Evolutionary conservation across 2,797 vertebrate genomes (phyloP).

Genomic region (Capromys pilorides): DNA sequence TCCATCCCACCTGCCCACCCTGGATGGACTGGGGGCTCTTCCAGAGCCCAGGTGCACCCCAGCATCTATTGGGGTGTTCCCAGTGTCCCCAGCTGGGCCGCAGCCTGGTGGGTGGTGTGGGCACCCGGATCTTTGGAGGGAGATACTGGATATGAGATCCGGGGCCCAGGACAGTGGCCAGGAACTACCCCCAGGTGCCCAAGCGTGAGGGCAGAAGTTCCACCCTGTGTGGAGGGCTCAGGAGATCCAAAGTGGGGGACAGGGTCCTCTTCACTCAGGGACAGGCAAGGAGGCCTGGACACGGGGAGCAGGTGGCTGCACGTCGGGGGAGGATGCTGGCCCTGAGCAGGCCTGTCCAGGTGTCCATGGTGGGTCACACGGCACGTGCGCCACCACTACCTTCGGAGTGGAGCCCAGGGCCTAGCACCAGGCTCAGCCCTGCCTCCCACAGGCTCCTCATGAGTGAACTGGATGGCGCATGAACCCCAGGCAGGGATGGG

Average conservation of each 20-base stretch:
- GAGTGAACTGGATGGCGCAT: neutral
- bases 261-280: fast-evolving
- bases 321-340: fast-evolving
- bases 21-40: too few species aligned
- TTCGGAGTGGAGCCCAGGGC: neutral
- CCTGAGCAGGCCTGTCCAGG: neutral
- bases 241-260: neutral
- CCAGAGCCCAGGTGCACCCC: neutral
- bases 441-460: fast-evolving
- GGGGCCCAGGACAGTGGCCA: too few species aligned
- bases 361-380: fast-evolving
- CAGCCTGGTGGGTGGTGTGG: neutral
- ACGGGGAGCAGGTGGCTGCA: fast-evolving
- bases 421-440: neutral
- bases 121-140: neutral
- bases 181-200: neutral
- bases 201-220: fast-evolving
- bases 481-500: neutral
- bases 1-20: neutral
- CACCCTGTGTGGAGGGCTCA: neutral
- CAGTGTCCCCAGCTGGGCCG: neutral
- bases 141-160: neutral
- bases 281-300: neutral
- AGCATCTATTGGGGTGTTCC: neutral
- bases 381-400: fast-evolving